phyloP scores from a whole-genome alignment of 2,888 invertebrate species.

The Polydrusus pterygomalis region DNA sequence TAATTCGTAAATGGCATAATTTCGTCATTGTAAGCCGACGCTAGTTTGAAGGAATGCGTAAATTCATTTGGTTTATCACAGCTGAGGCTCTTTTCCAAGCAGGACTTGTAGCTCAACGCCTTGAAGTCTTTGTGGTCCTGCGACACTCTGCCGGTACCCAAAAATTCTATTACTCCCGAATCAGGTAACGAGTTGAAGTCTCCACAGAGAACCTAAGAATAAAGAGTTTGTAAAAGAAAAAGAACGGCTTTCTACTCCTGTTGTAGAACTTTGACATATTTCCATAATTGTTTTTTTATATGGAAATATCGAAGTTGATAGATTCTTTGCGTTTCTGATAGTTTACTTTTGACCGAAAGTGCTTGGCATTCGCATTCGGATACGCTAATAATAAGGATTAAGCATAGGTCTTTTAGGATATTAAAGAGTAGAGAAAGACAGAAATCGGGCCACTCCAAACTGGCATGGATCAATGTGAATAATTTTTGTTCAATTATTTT shows the following conservation, averaged over 20 bases:
- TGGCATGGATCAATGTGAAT: too few relatives aligned
- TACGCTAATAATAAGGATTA: too few relatives aligned
- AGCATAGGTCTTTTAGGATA: too few relatives aligned
- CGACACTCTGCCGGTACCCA: slow-evolving; percentile 91
- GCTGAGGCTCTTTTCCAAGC: slow-evolving; percentile 91
- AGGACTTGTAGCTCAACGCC: slow-evolving; percentile 93
- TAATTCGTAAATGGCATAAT: slow-evolving; percentile 99
- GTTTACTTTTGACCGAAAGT: too few relatives aligned
- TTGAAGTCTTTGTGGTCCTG: slow-evolving; percentile 97
- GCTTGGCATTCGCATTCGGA: too few relatives aligned
- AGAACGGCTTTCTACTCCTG: background rate
- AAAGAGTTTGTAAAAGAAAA: slow-evolving; percentile 51
- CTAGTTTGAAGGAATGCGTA: slow-evolving; percentile 96
- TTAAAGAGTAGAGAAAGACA: too few relatives aligned
- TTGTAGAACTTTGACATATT: too few relatives aligned
- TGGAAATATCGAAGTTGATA: too few relatives aligned
- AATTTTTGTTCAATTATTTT: too few relatives aligned
- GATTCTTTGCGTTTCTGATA: slow-evolving; percentile 12
- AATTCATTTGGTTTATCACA: slow-evolving; percentile 91
- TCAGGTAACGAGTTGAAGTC: slow-evolving; percentile 99
- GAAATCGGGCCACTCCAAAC: too few relatives aligned
- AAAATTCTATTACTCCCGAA: slow-evolving; percentile 97
- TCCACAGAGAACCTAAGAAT: slow-evolving; percentile 85
- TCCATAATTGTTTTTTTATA: too few relatives aligned
- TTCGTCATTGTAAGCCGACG: slow-evolving; percentile 95